Evolutionary conservation across 2,113 vertebrate genomes (phyloP), one percentile per base, ranked within the genome.

Genomic region (Lampris megalopsis): DNA sequence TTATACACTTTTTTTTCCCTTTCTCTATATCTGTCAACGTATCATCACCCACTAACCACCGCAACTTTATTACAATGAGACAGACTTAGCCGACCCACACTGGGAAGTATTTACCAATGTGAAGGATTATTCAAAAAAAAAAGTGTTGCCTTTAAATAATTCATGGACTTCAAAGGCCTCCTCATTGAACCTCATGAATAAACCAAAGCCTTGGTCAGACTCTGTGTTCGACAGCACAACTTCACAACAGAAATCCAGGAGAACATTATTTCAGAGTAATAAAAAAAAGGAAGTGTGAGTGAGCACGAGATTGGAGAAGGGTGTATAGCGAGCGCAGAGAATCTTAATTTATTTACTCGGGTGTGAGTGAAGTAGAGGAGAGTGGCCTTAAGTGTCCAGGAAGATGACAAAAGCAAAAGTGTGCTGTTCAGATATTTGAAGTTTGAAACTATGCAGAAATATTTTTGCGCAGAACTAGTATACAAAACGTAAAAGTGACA

Each of bases 161-260:
- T 90, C 84, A 92, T 91, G 73, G 76, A 82, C 89, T 88, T 92
- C 91, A 92, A 93, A 93, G 89, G 72, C 81, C 75, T 83, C 77
- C 71, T 88, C 81, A 80, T 89, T 88, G 90, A 84, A 85, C 76
- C 78, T 90, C 86, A 92, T 93, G 89, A 92, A 92, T 93, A 90
- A 93, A 92, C 73, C 91, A 91, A 80, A 70, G 68, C 52, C 57
- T 80, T 60, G 77, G 86, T 90, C 89, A 84, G 83, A 81, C 80
- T 83, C 80, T 37, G 72, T 63, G 82, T 83, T 88, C 73, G 79
- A 80, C 72, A 38, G 64, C 76, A 24, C 59, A 61, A 77, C 77
- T 77, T 84, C 68, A 81, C 77, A 87, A 73, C 63, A 80, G 61
- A 58, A 75, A 82, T 83, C 71, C 75, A 76, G 67, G 63, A 62